phyloP scores from a whole-genome alignment of 2,113 vertebrate species.

The Chunga burmeisteri region DNA sequence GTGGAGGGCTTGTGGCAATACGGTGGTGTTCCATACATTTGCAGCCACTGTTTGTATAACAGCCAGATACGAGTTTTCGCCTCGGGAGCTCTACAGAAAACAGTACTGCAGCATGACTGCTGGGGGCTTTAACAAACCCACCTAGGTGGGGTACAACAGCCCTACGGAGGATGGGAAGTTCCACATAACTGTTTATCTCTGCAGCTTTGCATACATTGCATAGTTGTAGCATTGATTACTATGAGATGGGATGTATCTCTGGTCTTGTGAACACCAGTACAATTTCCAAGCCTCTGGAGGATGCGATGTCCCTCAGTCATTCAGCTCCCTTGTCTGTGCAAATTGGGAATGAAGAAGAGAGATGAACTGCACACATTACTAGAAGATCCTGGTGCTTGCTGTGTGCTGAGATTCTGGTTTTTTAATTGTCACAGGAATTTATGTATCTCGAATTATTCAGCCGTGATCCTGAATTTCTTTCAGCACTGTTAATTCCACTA shows the following conservation, averaged over 20 bases:
- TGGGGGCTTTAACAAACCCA: not conserved
- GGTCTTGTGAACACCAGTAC: not conserved
- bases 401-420: not conserved
- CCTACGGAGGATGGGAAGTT: fast-evolving
- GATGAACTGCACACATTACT: too few species aligned
- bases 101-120: not conserved
- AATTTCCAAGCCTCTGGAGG: not conserved
- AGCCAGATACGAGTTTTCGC: not conserved
- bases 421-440: not conserved
- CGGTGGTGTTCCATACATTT: not conserved
- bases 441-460: not conserved
- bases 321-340: not conserved
- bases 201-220: not conserved
- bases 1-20: not conserved
- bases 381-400: not conserved
- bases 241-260: not conserved
- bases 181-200: not conserved
- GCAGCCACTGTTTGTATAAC: fast-evolving
- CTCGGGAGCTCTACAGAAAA: not conserved
- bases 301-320: too few species aligned
- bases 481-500: not conserved
- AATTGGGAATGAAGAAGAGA: not conserved
- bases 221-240: not conserved
- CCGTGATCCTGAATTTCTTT: not conserved
- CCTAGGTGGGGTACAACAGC: not conserved